These are phyloP conservation scores for Microctenopoma stevenorrisi DNA, from an alignment of 2,797 vertebrate genomes.

Conservation along the genomic window DNA sequence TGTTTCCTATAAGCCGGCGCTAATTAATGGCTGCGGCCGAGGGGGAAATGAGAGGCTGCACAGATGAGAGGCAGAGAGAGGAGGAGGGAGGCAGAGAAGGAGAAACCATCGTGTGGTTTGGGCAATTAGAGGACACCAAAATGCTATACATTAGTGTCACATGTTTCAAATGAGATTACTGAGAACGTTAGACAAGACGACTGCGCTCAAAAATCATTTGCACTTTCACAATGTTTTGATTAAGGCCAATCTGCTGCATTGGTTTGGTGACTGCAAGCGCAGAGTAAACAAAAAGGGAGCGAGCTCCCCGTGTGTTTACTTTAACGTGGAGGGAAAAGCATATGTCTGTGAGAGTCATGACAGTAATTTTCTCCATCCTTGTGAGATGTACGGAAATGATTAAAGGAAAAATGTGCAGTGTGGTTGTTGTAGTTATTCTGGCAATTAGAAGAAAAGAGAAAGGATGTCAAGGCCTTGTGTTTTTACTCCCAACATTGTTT, in stretches of 20 bases:
- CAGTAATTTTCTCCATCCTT: constrained; percentile 70
- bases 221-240: constrained; percentile 73
- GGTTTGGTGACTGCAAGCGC: constrained; percentile 67
- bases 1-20: constrained; percentile 76
- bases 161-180: constrained; percentile 55
- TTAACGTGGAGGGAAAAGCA: constrained; percentile 56
- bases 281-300: constrained; percentile 62
- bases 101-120: constrained; percentile 48
- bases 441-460: constrained; percentile 59
- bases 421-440: constrained; percentile 72
- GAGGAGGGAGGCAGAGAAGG: constrained; percentile 18
- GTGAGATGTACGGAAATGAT: constrained; percentile 75
- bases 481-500: constrained; percentile 34
- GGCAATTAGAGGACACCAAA: constrained; percentile 60
- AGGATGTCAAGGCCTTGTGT: constrained; percentile 26
- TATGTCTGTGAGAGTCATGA: constrained; percentile 64
- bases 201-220: constrained; percentile 64
- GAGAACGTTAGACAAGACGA: constrained; percentile 37
- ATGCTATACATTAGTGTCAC: constrained; percentile 55
- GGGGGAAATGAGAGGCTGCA: constrained; percentile 53
- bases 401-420: constrained; percentile 70
- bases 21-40: constrained; percentile 74
- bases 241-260: constrained; percentile 65
- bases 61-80: constrained; percentile 45
- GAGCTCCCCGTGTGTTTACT: constrained; percentile 73